phyloP scores from a whole-genome alignment of 2,113 vertebrate species.

The Cyphomyrus discorhynchus region DNA sequence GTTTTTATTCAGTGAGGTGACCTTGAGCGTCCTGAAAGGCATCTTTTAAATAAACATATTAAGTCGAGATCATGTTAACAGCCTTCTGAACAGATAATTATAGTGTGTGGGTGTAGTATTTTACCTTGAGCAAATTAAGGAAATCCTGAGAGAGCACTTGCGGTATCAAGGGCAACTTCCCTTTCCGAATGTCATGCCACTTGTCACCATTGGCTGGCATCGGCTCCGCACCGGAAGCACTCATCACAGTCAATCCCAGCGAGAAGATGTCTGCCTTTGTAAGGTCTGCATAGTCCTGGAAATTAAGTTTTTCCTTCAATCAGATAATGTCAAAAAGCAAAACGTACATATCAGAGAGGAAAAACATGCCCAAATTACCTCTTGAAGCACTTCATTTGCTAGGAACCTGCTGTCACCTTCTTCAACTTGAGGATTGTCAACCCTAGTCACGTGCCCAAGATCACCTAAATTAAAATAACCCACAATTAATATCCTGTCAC shows the following conservation, averaged over 20 bases:
- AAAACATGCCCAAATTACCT: slow-evolving; percentile 58
- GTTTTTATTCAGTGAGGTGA: background rate
- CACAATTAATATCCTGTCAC: background rate
- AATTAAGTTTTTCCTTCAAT: background rate
- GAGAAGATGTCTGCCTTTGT: slow-evolving; percentile 93
- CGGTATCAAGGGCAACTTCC: slow-evolving; percentile 80
- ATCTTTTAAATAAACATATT: background rate
- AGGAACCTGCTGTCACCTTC: slow-evolving; percentile 94
- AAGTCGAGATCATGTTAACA: background rate
- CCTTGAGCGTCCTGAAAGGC: background rate
- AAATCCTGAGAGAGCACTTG: slow-evolving; percentile 87
- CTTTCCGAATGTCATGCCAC: slow-evolving; percentile 90
- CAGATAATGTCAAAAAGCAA: background rate
- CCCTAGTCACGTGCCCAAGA: slow-evolving; percentile 89
- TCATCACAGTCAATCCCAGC: slow-evolving; percentile 82
- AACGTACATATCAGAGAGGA: background rate
- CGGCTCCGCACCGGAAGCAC: slow-evolving; percentile 83
- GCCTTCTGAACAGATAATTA: background rate
- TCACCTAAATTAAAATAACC: slow-evolving; percentile 65
- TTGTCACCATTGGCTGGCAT: slow-evolving; percentile 89
- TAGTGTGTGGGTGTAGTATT: background rate
- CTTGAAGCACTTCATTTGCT: slow-evolving; percentile 94
- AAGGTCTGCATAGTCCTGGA: slow-evolving; percentile 79
- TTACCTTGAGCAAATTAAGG: slow-evolving; percentile 81
- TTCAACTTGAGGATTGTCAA: slow-evolving; percentile 91